These are phyloP conservation scores for Serinus canaria DNA, from an alignment of 2,113 vertebrate genomes.

Conservation along the genomic window DNA sequence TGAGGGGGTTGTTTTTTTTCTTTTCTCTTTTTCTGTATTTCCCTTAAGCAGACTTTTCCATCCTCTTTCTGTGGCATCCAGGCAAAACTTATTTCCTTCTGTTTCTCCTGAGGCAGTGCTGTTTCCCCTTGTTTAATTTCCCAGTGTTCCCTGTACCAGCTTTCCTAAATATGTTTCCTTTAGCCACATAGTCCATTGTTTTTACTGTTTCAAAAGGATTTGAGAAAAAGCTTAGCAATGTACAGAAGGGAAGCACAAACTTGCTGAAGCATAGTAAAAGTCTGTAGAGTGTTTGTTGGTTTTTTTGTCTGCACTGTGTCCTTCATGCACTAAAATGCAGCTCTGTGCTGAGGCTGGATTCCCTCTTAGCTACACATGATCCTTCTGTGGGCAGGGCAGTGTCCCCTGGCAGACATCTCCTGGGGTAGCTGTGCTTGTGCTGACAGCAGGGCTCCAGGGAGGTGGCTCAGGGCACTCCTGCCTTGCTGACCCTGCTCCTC, in stretches of 20 bases:
- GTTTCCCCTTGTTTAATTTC: background rate
- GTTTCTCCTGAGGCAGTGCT: background rate
- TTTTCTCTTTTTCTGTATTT: background rate
- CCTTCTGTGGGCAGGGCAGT: background rate
- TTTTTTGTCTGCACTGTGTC: background rate
- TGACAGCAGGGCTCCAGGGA: background rate
- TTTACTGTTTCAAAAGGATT: background rate
- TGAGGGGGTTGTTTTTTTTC: background rate
- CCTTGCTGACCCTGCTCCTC: background rate
- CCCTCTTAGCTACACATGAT: background rate
- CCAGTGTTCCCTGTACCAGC: background rate
- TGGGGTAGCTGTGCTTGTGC: background rate
- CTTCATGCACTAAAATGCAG: background rate
- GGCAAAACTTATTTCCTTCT: background rate
- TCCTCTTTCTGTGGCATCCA: background rate
- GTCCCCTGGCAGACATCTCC: background rate
- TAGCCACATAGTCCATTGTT: background rate
- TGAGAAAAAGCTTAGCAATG: background rate
- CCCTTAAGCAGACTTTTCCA: background rate
- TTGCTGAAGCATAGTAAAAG: background rate
- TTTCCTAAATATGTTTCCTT: slow-evolving; percentile 1
- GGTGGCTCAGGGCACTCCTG: background rate
- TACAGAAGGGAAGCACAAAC: background rate
- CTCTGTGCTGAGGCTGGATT: background rate
- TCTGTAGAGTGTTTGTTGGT: background rate